These are phyloP conservation scores for Cyprichromis sp. DNA, from an alignment of 2,113 vertebrate genomes.

Conservation along the genomic window DNA sequence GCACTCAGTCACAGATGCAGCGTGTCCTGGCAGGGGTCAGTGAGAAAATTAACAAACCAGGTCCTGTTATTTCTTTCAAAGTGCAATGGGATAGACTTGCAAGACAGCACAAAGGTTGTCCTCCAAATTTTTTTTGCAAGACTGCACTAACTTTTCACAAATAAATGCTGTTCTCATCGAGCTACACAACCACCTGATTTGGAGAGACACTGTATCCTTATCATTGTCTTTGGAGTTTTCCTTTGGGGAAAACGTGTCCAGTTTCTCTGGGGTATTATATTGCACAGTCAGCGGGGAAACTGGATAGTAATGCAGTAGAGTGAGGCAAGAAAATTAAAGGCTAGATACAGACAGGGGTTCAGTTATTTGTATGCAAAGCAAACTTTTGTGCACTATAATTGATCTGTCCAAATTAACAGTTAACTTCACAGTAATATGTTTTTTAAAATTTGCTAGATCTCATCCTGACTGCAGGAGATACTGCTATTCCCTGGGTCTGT, in stretches of 20 bases:
- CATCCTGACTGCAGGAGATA: not conserved
- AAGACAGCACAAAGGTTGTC: not conserved
- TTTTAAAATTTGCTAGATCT: not conserved
- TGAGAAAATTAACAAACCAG: not conserved
- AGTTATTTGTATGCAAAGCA: slow-evolving; percentile 30
- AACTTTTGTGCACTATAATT: slow-evolving; percentile 23
- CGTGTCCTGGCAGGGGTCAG: not conserved
- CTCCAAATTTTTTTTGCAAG: not conserved
- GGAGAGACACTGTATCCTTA: not conserved
- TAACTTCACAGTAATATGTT: slow-evolving; percentile 3
- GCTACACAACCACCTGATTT: not conserved
- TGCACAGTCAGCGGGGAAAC: not conserved
- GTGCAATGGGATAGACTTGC: not conserved
- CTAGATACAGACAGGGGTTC: slow-evolving; percentile 4
- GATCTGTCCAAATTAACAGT: slow-evolving; percentile 30
- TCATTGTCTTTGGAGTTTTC: not conserved
- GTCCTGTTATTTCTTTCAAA: not conserved
- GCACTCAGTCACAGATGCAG: not conserved
- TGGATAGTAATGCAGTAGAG: slow-evolving; percentile 29
- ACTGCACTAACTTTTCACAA: not conserved
- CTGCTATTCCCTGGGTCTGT: not conserved
- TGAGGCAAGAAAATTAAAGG: slow-evolving; percentile 41
- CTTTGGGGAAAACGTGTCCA: not conserved
- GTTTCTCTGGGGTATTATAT: not conserved
- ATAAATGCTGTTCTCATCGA: not conserved